Evolutionary conservation across 2,888 invertebrate genomes (phyloP).

Genomic region (Epirrhoe tristata): DNA sequence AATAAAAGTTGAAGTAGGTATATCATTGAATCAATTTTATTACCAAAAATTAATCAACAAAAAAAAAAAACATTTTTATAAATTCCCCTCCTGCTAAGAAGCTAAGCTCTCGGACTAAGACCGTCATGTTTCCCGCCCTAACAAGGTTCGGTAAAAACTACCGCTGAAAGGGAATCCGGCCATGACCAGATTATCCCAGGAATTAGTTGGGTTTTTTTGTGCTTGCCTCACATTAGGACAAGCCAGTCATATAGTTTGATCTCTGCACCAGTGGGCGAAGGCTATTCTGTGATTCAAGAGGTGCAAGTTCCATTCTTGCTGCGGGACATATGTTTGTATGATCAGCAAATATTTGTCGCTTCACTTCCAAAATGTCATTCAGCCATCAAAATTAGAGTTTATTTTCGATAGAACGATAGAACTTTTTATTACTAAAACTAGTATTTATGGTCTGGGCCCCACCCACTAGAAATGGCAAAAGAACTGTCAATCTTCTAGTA

Average conservation of each 20-base stretch:
- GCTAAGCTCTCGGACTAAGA: constrained; percentile 14
- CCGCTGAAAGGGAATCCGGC: constrained; percentile 54
- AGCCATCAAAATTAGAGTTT: too few relatives aligned
- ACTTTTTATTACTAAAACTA: too few relatives aligned
- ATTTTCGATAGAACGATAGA: too few relatives aligned
- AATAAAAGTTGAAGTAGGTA: too few relatives aligned
- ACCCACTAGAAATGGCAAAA: not conserved
- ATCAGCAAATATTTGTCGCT: too few relatives aligned
- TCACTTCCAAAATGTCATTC: too few relatives aligned
- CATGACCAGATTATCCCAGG: constrained; percentile 56
- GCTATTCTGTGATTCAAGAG: not conserved
- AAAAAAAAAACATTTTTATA: constrained; percentile 1
- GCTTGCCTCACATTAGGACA: constrained; percentile 60
- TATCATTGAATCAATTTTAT: too few relatives aligned
- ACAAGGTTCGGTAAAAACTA: constrained; percentile 55
- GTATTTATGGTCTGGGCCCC: too few relatives aligned
- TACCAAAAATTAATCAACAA: too few relatives aligned
- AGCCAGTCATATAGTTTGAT: constrained; percentile 36
- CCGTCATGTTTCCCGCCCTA: constrained; percentile 49
- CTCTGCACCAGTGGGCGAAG: not conserved
- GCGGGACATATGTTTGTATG: too few relatives aligned
- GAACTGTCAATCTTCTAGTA: not conserved
- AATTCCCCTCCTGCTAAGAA: constrained; percentile 28
- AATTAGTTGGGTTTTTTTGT: constrained; percentile 69
- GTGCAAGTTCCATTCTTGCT: not conserved